Conservation (phyloP, 2,888 invertebrate species). For the Amorpha juglandis region DNA sequence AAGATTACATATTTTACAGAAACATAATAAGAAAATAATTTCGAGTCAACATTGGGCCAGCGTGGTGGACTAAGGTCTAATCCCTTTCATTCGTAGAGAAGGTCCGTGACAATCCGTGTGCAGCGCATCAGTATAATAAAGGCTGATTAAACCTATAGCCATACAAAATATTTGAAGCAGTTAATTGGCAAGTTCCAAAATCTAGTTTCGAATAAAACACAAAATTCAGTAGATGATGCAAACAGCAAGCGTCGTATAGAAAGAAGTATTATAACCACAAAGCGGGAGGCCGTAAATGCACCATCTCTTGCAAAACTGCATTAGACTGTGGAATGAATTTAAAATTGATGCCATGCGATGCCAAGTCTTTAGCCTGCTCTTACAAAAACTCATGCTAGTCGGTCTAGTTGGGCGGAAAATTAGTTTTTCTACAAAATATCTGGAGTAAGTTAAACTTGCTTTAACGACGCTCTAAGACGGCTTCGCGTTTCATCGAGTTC, state of each 20-base stretch:
- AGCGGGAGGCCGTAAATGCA: neutral
- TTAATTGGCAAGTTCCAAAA: neutral
- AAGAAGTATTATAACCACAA: too few relatives aligned
- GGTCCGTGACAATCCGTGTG: too few relatives aligned
- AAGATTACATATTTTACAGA: too few relatives aligned
- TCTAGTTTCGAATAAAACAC: neutral
- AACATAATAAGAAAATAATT: too few relatives aligned
- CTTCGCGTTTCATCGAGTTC: neutral
- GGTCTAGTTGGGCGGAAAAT: conserved; percentile 7
- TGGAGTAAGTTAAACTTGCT: conserved; percentile 12
- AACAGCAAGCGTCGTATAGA: too few relatives aligned
- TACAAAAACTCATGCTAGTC: conserved; percentile 6
- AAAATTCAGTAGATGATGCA: neutral
- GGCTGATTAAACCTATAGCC: too few relatives aligned
- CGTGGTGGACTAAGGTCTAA: too few relatives aligned
- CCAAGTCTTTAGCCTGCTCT: conserved; percentile 9
- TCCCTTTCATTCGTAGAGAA: too few relatives aligned
- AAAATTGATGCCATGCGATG: conserved; percentile 12
- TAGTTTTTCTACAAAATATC: conserved; percentile 20
- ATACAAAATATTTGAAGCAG: too few relatives aligned
- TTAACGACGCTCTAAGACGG: conserved; percentile 2
- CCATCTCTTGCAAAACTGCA: neutral
- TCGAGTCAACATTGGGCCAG: too few relatives aligned
- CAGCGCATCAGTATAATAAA: too few relatives aligned
- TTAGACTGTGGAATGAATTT: conserved; percentile 21